phyloP scores from a whole-genome alignment of 1,140 invertebrate species.

The Lepidurus couesii region DNA sequence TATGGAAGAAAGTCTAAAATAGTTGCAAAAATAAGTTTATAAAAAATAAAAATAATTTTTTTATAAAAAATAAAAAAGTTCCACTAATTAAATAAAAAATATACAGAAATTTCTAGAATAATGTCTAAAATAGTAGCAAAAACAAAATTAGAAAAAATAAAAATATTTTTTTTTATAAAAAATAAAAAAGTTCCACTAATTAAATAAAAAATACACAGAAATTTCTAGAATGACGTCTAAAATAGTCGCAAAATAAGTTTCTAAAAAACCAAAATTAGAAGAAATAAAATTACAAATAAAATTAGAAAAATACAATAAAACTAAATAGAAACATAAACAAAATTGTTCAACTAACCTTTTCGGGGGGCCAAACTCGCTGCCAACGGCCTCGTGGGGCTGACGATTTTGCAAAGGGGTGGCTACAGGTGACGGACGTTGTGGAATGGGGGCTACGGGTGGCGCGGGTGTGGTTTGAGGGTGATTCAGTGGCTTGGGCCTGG shows the following conservation, averaged over 20 bases:
- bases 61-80: too few relatives aligned
- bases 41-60: too few relatives aligned
- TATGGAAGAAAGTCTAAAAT: too few relatives aligned
- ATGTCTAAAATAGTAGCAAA: neutral
- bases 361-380: conserved; percentile 32
- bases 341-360: neutral
- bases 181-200: neutral
- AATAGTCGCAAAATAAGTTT: neutral
- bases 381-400: conserved; percentile 29
- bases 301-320: neutral
- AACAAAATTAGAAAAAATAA: neutral
- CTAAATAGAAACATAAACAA: neutral
- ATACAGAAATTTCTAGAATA: neutral
- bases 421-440: neutral
- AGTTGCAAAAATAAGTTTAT: too few relatives aligned
- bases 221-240: neutral
- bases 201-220: neutral
- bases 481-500: conserved; percentile 10
- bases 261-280: neutral
- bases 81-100: neutral
- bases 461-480: neutral
- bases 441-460: neutral
- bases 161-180: too few relatives aligned
- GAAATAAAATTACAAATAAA: neutral
- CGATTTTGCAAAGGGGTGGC: conserved; percentile 13